Conservation (phyloP, 2,888 invertebrate species). For the Sympetrum striolatum region DNA sequence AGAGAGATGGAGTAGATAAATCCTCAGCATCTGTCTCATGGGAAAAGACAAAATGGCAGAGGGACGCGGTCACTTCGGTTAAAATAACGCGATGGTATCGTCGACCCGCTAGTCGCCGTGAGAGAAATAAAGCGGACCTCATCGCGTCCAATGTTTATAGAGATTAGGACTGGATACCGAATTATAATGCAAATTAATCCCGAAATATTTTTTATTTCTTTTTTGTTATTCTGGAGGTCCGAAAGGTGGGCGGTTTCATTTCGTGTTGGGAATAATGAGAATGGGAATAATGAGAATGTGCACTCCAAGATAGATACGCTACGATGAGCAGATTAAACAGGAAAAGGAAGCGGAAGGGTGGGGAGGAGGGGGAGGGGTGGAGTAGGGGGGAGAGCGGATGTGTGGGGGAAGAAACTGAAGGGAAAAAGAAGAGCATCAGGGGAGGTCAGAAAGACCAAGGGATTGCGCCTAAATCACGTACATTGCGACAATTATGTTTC, state of each 20-base stretch:
- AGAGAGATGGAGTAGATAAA: too few relatives aligned
- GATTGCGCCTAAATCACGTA: neutral
- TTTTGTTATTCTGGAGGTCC: neutral
- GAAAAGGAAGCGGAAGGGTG: constrained; percentile 10
- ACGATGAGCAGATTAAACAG: constrained; percentile 36
- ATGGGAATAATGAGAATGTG: constrained; percentile 14
- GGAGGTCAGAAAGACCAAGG: neutral
- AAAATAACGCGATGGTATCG: neutral
- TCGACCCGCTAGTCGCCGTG: neutral
- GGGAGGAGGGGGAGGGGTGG: neutral
- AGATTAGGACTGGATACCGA: neutral
- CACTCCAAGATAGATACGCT: constrained; percentile 31
- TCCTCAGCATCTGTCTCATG: too few relatives aligned
- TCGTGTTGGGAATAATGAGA: neutral
- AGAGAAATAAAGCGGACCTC: neutral
- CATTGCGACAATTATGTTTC: too few relatives aligned
- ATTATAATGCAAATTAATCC: constrained; percentile 30
- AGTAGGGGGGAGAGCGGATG: too few relatives aligned
- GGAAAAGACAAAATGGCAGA: too few relatives aligned
- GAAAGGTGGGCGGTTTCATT: constrained; percentile 16
- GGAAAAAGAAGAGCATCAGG: neutral
- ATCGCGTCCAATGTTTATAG: neutral
- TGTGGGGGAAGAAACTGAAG: neutral
- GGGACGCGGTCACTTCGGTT: too few relatives aligned
- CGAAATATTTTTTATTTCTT: neutral